Percentiles rank a stretch among this genome's conserved stretches.
Conservation (phyloP, 2,888 invertebrate species). For the Teleiodes luculella region DNA sequence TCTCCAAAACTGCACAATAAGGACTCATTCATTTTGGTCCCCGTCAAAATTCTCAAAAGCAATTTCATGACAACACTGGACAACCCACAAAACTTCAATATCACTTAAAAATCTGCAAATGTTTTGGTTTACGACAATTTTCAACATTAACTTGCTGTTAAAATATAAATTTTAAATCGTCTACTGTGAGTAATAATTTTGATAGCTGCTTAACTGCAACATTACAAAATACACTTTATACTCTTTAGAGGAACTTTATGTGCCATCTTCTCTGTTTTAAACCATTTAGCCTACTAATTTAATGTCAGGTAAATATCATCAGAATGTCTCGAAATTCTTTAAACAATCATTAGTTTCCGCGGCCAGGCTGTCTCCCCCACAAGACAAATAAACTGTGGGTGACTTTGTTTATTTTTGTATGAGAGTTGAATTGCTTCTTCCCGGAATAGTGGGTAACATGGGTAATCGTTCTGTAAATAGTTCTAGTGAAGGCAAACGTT, state of each 20-base stretch:
- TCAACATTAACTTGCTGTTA: conserved; percentile 33
- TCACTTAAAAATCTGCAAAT: conserved; percentile 7
- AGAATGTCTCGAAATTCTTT: conserved; percentile 52
- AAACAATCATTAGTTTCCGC: conserved; percentile 61
- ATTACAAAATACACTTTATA: conserved; percentile 8
- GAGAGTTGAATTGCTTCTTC: conserved; percentile 66
- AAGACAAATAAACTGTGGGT: conserved; percentile 66
- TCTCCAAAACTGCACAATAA: conserved; percentile 4
- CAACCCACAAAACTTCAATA: neutral
- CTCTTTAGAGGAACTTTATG: conserved; percentile 7
- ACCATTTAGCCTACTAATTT: neutral
- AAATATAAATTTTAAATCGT: conserved; percentile 36
- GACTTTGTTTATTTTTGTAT: conserved; percentile 70
- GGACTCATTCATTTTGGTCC: conserved; percentile 5
- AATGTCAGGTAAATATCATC: conserved; percentile 25
- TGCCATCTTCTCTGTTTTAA: neutral
- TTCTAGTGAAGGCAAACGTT: conserved; percentile 27
- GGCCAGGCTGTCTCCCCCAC: conserved; percentile 54
- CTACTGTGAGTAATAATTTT: conserved; percentile 35
- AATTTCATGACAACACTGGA: neutral
- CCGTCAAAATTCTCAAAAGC: neutral
- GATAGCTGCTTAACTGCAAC: conserved; percentile 21
- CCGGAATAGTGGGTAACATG: conserved; percentile 58
- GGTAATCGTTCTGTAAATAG: conserved; percentile 66
- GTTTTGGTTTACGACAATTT: conserved; percentile 33